A percentile compares a stretch with the other conserved stretches of the same genome.
These are phyloP conservation scores for Mus spicilegus DNA, from an alignment of 2,113 vertebrate genomes.

Conservation along the genomic window DNA sequence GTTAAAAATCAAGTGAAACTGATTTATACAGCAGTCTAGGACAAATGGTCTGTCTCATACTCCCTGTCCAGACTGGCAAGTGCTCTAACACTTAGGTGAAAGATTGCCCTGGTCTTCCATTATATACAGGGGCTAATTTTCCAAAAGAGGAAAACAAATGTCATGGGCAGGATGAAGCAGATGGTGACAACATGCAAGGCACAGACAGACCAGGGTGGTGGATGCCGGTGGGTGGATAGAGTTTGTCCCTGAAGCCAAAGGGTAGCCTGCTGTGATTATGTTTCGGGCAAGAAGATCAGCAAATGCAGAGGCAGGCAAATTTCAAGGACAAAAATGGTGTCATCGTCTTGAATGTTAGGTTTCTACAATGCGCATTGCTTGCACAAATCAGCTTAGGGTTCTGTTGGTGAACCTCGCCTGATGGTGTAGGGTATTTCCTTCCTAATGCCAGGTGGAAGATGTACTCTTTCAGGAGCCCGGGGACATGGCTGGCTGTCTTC, in stretches of 20 bases:
- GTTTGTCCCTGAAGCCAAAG: not conserved
- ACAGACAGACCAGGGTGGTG: not conserved
- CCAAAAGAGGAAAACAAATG: not conserved
- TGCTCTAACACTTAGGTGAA: not conserved
- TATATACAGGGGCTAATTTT: not conserved
- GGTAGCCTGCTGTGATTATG: not conserved
- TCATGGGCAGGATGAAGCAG: not conserved
- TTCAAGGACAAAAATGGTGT: conserved; percentile 52
- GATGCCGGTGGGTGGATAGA: too few relatives aligned
- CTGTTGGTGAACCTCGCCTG: conserved; percentile 41
- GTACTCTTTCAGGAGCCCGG: not conserved
- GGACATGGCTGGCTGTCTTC: not conserved
- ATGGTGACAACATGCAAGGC: not conserved
- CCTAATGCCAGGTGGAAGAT: conserved; percentile 28
- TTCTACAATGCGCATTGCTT: conserved; percentile 33
- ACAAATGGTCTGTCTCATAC: not conserved
- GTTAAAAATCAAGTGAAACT: not conserved
- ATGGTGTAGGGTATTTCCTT: conserved; percentile 10
- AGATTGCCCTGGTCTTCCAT: not conserved
- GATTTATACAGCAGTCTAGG: not conserved
- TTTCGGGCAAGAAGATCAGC: conserved; percentile 20
- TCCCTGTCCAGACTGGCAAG: not conserved
- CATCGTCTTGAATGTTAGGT: conserved; percentile 31
- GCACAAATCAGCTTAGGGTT: not conserved
- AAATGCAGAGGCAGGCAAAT: conserved; percentile 40